Evolutionary conservation across 2,797 vertebrate genomes (phyloP).

Genomic region (Microctenopoma steveboyesi): DNA sequence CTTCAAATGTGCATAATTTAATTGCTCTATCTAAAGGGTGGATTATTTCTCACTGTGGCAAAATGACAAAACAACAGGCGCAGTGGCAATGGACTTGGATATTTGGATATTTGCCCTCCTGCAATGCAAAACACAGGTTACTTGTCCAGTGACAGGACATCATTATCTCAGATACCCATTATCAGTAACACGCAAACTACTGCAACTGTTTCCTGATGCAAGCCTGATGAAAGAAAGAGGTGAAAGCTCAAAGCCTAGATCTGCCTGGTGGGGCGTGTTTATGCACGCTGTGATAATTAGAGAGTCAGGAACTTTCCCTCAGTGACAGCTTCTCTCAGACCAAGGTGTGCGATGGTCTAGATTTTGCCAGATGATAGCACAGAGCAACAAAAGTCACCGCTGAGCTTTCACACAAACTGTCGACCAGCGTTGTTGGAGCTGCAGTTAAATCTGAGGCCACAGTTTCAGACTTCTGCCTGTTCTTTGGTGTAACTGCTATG

Average conservation of each 20-base stretch:
- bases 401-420: conserved; percentile 25
- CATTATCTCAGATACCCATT: conserved; percentile 37
- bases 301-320: conserved; percentile 42
- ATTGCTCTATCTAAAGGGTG: neutral
- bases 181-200: conserved; percentile 46
- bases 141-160: conserved; percentile 22
- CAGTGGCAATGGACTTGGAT: neutral
- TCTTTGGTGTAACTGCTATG: conserved; percentile 46
- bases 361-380: conserved; percentile 44
- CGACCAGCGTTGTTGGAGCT: conserved; percentile 33
- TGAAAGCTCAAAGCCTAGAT: conserved; percentile 40
- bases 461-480: conserved; percentile 12
- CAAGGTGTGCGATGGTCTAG: conserved; percentile 31
- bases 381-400: conserved; percentile 37
- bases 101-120: conserved; percentile 8
- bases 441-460: conserved; percentile 39
- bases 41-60: conserved; percentile 5
- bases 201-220: conserved; percentile 42
- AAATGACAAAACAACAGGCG: neutral
- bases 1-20: conserved; percentile 6
- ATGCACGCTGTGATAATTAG: conserved; percentile 47
- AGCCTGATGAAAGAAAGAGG: conserved; percentile 38
- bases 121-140: conserved; percentile 27
- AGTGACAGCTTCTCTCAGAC: conserved; percentile 41
- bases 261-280: conserved; percentile 47